Percentiles rank a stretch among this genome's conserved stretches.
phyloP scores from a whole-genome alignment of 2,797 vertebrate species.

The Calcarius lapponicus region DNA sequence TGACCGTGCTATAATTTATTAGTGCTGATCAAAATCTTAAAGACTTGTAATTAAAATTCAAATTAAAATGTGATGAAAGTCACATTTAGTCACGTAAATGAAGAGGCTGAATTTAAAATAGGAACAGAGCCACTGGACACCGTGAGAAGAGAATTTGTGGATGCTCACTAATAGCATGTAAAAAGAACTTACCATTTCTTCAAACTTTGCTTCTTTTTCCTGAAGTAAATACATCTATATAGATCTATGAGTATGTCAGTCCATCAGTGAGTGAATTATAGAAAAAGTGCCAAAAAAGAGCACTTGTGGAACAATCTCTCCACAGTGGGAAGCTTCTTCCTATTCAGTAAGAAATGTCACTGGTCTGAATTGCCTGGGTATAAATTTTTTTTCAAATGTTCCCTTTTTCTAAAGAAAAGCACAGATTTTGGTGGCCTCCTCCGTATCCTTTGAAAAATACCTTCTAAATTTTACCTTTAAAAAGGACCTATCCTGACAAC shows the following conservation, averaged over 20 bases:
- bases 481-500: background rate
- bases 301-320: background rate
- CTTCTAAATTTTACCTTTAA: background rate
- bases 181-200: background rate
- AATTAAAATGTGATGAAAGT: conserved; percentile 66
- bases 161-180: background rate
- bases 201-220: background rate
- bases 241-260: background rate
- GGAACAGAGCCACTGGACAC: background rate
- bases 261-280: background rate
- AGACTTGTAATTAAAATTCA: conserved; percentile 66
- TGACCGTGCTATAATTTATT: conserved; percentile 56
- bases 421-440: background rate
- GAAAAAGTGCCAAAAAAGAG: background rate
- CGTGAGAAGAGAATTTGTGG: background rate
- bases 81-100: conserved; percentile 54
- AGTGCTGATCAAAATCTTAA: conserved; percentile 66
- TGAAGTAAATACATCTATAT: background rate
- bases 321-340: background rate
- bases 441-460: background rate
- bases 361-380: background rate
- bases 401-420: background rate
- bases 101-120: conserved; percentile 48
- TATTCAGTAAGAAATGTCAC: background rate
- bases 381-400: background rate